These are phyloP conservation scores for Sphenopsis melanotis DNA, from an alignment of 2,797 vertebrate genomes.

Conservation along the genomic window DNA sequence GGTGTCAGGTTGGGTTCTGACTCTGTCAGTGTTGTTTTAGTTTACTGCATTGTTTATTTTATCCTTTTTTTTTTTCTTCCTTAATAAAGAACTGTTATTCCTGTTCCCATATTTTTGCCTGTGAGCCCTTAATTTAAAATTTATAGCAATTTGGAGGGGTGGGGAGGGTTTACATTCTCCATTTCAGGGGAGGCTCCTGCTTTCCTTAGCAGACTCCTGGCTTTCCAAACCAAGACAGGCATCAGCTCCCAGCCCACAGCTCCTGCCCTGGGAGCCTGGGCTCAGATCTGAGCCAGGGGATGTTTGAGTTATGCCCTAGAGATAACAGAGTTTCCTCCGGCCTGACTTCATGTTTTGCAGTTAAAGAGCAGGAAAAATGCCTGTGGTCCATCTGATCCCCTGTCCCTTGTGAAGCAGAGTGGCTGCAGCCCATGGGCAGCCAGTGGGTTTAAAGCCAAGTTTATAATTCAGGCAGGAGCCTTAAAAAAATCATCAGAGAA, in stretches of 20 bases:
- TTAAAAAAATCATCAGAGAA: neutral
- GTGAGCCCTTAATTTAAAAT: too few species aligned
- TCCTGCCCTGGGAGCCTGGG: neutral
- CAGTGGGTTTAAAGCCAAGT: neutral
- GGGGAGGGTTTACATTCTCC: too few species aligned
- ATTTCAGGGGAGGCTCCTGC: too few species aligned
- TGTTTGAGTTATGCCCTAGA: neutral
- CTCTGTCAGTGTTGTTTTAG: too few species aligned
- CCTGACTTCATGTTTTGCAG: neutral
- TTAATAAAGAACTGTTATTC: too few species aligned
- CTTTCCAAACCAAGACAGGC: too few species aligned
- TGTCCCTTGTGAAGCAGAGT: accelerated
- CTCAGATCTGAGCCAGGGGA: neutral
- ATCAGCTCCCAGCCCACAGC: neutral
- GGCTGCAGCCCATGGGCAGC: accelerated
- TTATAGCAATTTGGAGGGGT: too few species aligned
- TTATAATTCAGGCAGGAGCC: neutral
- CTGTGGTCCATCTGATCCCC: accelerated
- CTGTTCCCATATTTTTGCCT: too few species aligned
- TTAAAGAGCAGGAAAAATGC: neutral
- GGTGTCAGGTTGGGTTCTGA: too few species aligned
- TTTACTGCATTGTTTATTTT: too few species aligned
- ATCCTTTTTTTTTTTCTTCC: too few species aligned
- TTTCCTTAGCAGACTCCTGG: too few species aligned
- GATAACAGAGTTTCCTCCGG: neutral